Base-by-base conservation (phyloP, 2,113 vertebrate genomes). In the Thunnus thynnus region DNA sequence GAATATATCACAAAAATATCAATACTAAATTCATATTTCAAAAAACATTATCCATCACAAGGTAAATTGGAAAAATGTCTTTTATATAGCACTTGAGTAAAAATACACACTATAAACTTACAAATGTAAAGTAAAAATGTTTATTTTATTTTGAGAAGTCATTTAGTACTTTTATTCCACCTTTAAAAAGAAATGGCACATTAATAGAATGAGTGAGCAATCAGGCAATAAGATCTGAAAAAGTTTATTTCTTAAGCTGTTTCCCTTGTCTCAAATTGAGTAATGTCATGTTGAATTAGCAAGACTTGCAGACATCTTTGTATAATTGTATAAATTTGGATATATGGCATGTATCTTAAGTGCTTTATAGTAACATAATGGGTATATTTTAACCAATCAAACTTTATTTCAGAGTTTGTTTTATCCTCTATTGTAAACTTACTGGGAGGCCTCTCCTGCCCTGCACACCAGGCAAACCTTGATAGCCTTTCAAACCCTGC, bases 401-500 rank as follows among this genome's bases (percentile, higher is more conserved):
- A n/a, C 12, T 20, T 41, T 0, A 36, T 41, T 57, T 41, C 0
- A 60, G 32, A 44, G 13, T 30, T 14, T 7, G 5, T 25, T 50
- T 64, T 0, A 9, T 54, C 14, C 36, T 69, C n/a, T 48, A 12
- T 20, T 1, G 36, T 27, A 9, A 32, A 80, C 96, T 94, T 81
- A 98, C 97, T 3, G 95, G 96, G 6, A 87, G 52, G 1, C 97
- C 97, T 0, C 66, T 94, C 0, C 18, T 80, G 18, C 97, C 97
- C 54, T 90, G 79, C 41, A 88, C 74, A 56, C 97, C 97, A 2
- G 94, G 91, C 5, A 79, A 88, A 57, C 97, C 97, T 0, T 88
- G 91, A 79, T 95, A 96, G 27, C 97, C 97, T 92, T 97, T 96
- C 11, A 93, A 94, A 17, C 97, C 97, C 97, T 98, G 88, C 44